Evolutionary conservation across 2,113 vertebrate genomes (phyloP).

Genomic region (Lynx canadensis): DNA sequence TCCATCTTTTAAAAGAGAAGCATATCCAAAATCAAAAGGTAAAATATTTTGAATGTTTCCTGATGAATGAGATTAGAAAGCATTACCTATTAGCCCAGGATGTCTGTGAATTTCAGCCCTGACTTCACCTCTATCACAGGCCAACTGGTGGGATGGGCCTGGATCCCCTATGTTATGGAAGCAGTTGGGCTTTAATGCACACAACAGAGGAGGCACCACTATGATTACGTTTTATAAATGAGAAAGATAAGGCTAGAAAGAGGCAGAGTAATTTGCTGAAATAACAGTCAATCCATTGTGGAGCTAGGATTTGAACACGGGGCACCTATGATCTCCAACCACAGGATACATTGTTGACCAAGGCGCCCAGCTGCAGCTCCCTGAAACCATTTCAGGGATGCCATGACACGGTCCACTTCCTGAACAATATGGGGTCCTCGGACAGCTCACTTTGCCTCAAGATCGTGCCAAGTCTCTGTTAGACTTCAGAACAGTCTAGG

Average conservation of each 20-base stretch:
- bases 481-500: not conserved
- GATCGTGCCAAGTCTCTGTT: not conserved
- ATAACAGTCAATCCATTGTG: not conserved
- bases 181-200: not conserved
- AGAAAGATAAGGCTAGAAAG: not conserved
- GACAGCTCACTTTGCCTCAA: not conserved
- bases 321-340: not conserved
- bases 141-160: not conserved
- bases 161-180: not conserved
- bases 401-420: not conserved
- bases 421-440: not conserved
- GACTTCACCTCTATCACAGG: not conserved
- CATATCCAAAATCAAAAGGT: not conserved
- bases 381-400: not conserved
- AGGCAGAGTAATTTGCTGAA: not conserved
- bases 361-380: not conserved
- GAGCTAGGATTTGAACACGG: not conserved
- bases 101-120: not conserved
- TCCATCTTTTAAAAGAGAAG: not conserved
- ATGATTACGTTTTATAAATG: not conserved
- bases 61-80: not conserved
- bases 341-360: not conserved
- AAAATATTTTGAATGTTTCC: slow-evolving; percentile 6
- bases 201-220: not conserved
- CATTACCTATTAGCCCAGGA: not conserved